A percentile compares a stretch with the other conserved stretches of the same genome.
These are phyloP conservation scores for Heteromyza rotundicornis DNA, from an alignment of 2,888 invertebrate species.

Conservation along the genomic window DNA sequence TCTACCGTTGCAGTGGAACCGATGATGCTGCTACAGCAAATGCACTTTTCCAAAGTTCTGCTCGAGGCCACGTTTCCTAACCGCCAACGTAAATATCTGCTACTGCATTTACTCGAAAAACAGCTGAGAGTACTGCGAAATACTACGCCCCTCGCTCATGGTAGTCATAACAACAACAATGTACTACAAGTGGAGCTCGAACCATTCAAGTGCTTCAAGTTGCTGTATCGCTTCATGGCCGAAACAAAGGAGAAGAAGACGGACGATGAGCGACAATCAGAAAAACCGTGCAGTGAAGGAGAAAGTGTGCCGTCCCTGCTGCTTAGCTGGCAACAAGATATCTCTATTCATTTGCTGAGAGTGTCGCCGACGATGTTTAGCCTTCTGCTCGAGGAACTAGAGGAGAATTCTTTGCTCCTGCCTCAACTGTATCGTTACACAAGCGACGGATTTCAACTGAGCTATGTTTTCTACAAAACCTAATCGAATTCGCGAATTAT, in stretches of 20 bases:
- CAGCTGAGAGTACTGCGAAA: constrained; percentile 47
- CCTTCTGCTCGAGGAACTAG: constrained; percentile 41
- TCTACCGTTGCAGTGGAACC: constrained; percentile 21
- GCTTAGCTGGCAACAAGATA: constrained; percentile 38
- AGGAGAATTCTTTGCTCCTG: constrained; percentile 43
- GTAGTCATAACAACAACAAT: constrained; percentile 33
- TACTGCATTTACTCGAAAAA: constrained; percentile 54
- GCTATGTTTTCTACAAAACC: constrained; percentile 53
- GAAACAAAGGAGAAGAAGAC: constrained; percentile 12
- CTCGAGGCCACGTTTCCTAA: constrained; percentile 39
- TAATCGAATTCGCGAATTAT: too few species aligned
- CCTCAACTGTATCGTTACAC: constrained; percentile 47
- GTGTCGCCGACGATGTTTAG: constrained; percentile 52
- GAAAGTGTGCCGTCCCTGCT: constrained; percentile 25
- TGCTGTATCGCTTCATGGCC: constrained; percentile 36
- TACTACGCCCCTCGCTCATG: constrained; percentile 22
- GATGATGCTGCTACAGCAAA: constrained; percentile 29
- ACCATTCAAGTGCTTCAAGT: constrained; percentile 34
- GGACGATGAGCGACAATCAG: neutral
- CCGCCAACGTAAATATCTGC: constrained; percentile 43
- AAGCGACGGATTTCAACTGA: constrained; percentile 45
- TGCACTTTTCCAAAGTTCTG: constrained; percentile 46
- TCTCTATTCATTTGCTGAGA: constrained; percentile 43
- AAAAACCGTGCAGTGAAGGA: too few species aligned
- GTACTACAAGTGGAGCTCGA: constrained; percentile 24